Base-by-base conservation (phyloP, 1,140 invertebrate genomes). In the Telenomus remus region DNA sequence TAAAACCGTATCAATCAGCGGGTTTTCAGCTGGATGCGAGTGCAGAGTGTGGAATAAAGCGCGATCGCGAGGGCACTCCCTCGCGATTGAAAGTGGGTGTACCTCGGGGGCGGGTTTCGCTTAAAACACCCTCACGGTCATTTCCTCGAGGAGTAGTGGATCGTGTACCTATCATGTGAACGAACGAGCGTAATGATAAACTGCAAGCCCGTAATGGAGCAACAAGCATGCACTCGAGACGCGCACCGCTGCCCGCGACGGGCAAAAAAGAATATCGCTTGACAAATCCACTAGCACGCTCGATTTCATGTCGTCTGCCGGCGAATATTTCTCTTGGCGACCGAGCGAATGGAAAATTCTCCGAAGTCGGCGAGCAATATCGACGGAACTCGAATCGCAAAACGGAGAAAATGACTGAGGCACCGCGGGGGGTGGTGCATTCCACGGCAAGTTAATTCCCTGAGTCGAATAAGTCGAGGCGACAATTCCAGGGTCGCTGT, bases 371-470 rank as follows among this genome's bases (percentile, higher is more conserved):
- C 80, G 84, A 81, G 84, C 84, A 86, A 86, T 86, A 86, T 85
- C 82, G 82, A 54, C 80, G 84, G 84, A 85, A 86, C 86, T 86
- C 83, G 85, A 86, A 86, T 85, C 76, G 83, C 81, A 84, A 85
- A 86, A 83, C 82, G 83, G 81, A 82, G 83, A 86, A 86, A 85
- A 86, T 85, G 80, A 85, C 82, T 84, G 75, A 65, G 73, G 68
- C 61, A 63, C 60, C 65, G 54, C 48, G 51, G 50, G 39, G 27
- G 47, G 16, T 16, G 54, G 61, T 72, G 81, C 84, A 86, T 85
- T 86, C 81, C 83, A 71, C 55, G 59, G 72, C 65, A 79, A 82
- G 79, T 86, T 86, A 86, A 86, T 87, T 81, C 81, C 80, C 56
- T 56, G 80, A 83, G 83, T 76, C 65, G 56, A 65, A 27, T 27